Base-by-base conservation (phyloP, 2,113 vertebrate species). In the Sitta europaea region DNA sequence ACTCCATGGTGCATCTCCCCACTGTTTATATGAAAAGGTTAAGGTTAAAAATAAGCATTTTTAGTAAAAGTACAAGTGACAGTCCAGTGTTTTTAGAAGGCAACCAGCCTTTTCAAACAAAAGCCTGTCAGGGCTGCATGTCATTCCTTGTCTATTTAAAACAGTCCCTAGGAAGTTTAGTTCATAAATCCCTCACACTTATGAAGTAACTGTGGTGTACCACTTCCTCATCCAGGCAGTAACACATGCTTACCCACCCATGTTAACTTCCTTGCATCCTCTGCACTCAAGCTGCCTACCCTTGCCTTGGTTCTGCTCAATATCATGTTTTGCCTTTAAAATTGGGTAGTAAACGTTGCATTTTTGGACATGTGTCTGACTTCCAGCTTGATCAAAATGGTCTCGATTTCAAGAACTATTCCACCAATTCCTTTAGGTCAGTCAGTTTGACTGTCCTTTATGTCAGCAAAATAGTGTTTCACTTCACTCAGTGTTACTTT, bases 181-280 rank as follows among this genome's bases (percentile, higher is more conserved):
- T 98, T 98, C 98, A 97, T 97, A 98, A 98, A 98, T 97, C 98
- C 97, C 96, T 98, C 93, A 83, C 97, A 97, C 98, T 98, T 97
- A 97, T 94, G 97, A 98, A 98, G 98, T 96, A 97, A 97, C 98
- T 98, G 98, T 98, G 98, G 99, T 98, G 81, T 97, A 98, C 98
- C 99, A 98, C 99, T 99, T 99, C 98, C 99, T 98, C 96, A 98
- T 97, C 97, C 97, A 91, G 93, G 84, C 97, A 97, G 98, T 97
- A 97, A 93, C 98, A 97, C 98, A 97, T 98, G 98, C 95, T 97
- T 96, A 98, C 98, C 99, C 99, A 98, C 98, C 98, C 98, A 98
- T 95, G 43, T 83, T 96, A 97, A 94, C 97, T 96, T 94, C 96
- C 95, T 94, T 10, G 10, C 58, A 70, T 83, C 78, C 74, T 91